These are phyloP conservation scores for Eriosoma lanigerum DNA, from an alignment of 1,140 invertebrate species.

Conservation along the genomic window DNA sequence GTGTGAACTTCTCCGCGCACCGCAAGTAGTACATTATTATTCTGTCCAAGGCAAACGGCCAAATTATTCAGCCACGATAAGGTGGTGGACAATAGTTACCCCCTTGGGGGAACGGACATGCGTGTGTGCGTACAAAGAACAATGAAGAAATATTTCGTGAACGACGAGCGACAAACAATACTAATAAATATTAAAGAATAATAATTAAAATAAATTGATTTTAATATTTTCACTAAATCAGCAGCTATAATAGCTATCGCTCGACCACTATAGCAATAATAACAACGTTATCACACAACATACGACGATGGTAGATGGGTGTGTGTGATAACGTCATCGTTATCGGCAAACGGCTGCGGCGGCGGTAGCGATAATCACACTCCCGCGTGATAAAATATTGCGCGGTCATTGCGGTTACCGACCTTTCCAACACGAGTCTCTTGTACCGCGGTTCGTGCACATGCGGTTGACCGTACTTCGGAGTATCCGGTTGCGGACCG, in stretches of 20 bases:
- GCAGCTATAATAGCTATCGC: too few species aligned
- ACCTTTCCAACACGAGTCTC: slow-evolving; percentile 25
- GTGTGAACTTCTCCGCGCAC: slow-evolving; percentile 31
- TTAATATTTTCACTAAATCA: too few species aligned
- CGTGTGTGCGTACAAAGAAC: too few species aligned
- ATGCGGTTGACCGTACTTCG: not conserved
- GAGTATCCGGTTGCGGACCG: not conserved
- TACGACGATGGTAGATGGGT: not conserved
- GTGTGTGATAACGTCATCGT: too few species aligned
- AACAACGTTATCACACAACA: not conserved
- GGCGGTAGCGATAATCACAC: too few species aligned
- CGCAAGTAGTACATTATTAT: slow-evolving; percentile 29
- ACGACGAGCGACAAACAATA: too few species aligned
- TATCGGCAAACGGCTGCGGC: too few species aligned
- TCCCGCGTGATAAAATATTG: too few species aligned
- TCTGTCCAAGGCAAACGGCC: not conserved
- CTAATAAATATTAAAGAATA: too few species aligned
- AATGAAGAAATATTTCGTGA: too few species aligned
- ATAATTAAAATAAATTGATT: too few species aligned
- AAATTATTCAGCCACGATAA: not conserved
- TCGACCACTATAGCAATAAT: too few species aligned
- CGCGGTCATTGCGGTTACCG: not conserved
- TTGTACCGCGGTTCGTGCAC: not conserved
- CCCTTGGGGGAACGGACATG: not conserved
- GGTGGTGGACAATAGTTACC: not conserved